A percentile compares a stretch with the other conserved stretches of the same genome.
These are phyloP conservation scores for Indri indri DNA, from an alignment of 2,113 vertebrate genomes.

Conservation along the genomic window DNA sequence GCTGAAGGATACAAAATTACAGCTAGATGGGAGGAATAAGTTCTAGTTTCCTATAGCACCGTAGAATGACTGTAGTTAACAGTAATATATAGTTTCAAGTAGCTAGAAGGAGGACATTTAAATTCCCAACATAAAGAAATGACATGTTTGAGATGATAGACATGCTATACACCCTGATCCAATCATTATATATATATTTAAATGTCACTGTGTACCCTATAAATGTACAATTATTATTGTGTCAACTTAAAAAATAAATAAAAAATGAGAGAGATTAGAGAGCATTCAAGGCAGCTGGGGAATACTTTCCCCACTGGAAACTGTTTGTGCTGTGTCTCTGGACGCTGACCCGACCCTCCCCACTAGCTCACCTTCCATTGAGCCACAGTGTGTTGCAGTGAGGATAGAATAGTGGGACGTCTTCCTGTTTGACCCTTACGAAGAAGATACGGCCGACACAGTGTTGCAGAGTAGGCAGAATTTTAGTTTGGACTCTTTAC, in stretches of 20 bases:
- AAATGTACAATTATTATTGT: neutral
- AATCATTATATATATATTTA: neutral
- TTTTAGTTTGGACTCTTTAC: neutral
- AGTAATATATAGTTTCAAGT: neutral
- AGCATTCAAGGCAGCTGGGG: neutral
- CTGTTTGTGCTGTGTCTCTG: neutral
- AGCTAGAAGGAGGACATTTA: neutral
- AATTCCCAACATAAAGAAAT: neutral
- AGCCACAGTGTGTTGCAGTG: neutral
- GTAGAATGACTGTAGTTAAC: neutral
- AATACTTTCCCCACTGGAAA: neutral
- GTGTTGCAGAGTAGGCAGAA: neutral
- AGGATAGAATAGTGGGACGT: neutral
- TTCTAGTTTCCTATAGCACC: neutral
- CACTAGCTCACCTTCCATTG: neutral
- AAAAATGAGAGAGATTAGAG: neutral
- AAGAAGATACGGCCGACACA: neutral
- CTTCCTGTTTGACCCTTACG: neutral
- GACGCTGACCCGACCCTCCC: neutral
- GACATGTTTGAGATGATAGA: neutral
- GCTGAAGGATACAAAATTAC: neutral
- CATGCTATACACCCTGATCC: neutral
- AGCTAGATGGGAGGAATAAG: neutral
- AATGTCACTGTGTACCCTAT: neutral
- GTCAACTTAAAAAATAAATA: neutral